phyloP scores from a whole-genome alignment of 2,113 vertebrate species.

The Alexandromys fortis region DNA sequence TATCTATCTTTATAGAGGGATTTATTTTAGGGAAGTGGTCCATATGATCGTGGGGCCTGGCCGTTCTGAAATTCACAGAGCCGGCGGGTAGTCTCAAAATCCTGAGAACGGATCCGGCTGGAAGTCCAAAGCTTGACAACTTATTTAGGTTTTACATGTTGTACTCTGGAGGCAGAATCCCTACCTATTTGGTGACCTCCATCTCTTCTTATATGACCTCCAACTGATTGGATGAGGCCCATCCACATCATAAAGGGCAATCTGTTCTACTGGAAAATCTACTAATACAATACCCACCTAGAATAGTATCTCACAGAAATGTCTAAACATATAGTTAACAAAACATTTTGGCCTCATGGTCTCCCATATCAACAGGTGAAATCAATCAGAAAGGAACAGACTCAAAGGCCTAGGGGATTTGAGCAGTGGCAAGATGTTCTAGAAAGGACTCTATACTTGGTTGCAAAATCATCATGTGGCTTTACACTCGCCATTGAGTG shows the following conservation, averaged over 20 bases:
- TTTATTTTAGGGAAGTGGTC: slow-evolving; percentile 21
- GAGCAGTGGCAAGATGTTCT: background rate
- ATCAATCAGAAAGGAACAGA: background rate
- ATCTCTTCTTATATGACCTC: background rate
- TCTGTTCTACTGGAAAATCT: background rate
- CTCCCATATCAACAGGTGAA: background rate
- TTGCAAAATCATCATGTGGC: background rate
- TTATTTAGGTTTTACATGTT: background rate
- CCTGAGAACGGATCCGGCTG: background rate
- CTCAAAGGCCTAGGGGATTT: background rate
- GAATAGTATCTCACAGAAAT: background rate
- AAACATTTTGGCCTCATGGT: background rate
- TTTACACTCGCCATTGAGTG: too few relatives aligned
- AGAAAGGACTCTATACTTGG: background rate
- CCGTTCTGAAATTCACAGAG: background rate
- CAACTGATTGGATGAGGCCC: background rate
- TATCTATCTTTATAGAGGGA: background rate
- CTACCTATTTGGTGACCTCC: background rate
- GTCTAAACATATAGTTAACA: background rate
- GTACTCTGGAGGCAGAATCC: background rate
- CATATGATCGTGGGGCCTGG: background rate
- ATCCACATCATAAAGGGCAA: background rate
- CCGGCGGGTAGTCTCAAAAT: background rate
- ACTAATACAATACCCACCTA: background rate
- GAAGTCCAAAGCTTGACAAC: background rate